Percentiles rank a stretch among this genome's conserved stretches.
phyloP scores from a whole-genome alignment of 2,888 invertebrate genomes.

The Drosophila prostipennis region DNA sequence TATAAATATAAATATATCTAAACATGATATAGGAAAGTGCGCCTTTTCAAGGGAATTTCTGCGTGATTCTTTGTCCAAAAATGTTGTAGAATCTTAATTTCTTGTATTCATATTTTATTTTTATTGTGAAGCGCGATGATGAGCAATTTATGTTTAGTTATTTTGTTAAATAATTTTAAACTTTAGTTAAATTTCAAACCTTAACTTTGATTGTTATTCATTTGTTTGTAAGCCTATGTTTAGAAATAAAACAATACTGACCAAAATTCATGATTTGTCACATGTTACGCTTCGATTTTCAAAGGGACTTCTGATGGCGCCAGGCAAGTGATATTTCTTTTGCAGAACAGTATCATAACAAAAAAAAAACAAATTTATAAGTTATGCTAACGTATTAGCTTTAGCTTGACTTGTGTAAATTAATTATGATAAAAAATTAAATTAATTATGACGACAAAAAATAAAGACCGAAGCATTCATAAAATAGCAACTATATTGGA shows the following conservation, averaged over 20 bases:
- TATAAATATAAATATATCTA: constrained; percentile 25
- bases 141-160: constrained; percentile 59
- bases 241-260: constrained; percentile 55
- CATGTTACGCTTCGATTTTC: neutral
- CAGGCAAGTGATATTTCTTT: constrained; percentile 42
- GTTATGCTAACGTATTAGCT: constrained; percentile 46
- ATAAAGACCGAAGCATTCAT: constrained; percentile 64
- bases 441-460: constrained; percentile 2
- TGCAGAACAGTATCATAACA: constrained; percentile 2
- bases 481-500: constrained; percentile 49
- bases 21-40: constrained; percentile 52
- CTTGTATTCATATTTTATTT: constrained; percentile 23
- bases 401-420: constrained; percentile 53
- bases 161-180: constrained; percentile 77
- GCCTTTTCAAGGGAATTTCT: constrained; percentile 56
- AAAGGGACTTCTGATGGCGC: constrained; percentile 16
- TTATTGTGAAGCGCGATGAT: constrained; percentile 17
- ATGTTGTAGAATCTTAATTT: constrained; percentile 62
- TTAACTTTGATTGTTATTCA: constrained; percentile 60
- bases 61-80: constrained; percentile 75
- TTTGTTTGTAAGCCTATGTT: constrained; percentile 58
- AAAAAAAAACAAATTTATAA: constrained; percentile 16
- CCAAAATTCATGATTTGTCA: constrained; percentile 29
- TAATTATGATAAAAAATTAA: neutral
- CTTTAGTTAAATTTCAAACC: constrained; percentile 51